A percentile compares a stretch with the other conserved stretches of the same genome.
Conservation (phyloP, 2,888 invertebrate genomes). For the Smittia sp. region DNA sequence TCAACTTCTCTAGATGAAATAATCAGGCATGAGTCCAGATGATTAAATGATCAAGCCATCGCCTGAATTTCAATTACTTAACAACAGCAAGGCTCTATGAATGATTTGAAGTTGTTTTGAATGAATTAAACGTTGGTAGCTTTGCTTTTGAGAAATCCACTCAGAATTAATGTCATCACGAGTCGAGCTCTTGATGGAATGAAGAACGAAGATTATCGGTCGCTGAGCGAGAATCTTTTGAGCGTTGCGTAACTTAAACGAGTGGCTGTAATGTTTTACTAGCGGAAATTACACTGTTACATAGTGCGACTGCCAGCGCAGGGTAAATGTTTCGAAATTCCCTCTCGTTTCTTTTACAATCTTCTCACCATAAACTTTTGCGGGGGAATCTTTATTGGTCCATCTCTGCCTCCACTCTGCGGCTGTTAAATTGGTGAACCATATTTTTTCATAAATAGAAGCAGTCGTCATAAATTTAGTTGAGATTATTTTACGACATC, state of each 20-base stretch:
- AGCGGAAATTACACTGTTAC: not conserved
- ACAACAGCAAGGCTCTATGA: not conserved
- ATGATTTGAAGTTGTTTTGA: too few relatives aligned
- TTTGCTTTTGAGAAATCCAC: too few relatives aligned
- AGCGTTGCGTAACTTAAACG: not conserved
- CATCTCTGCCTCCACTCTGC: not conserved
- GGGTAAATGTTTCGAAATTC: not conserved
- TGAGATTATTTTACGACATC: slow-evolving; percentile 5
- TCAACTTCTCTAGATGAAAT: slow-evolving; percentile 14
- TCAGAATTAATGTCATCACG: too few relatives aligned
- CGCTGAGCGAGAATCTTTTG: not conserved
- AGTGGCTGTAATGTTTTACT: not conserved
- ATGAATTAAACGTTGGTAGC: too few relatives aligned
- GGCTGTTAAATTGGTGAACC: slow-evolving; percentile 30
- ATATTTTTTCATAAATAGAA: slow-evolving; percentile 33
- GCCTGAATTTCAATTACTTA: slow-evolving; percentile 12
- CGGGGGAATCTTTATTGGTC: slow-evolving; percentile 5
- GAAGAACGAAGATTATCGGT: too few relatives aligned
- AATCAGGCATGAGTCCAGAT: slow-evolving; percentile 27
- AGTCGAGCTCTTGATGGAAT: too few relatives aligned
- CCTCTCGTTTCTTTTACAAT: not conserved
- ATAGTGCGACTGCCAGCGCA: not conserved
- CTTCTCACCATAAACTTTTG: slow-evolving; percentile 10
- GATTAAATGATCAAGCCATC: not conserved
- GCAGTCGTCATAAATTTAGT: slow-evolving; percentile 22